Base-by-base conservation (phyloP, 2,113 vertebrate genomes). In the Pluvianellus socialis region DNA sequence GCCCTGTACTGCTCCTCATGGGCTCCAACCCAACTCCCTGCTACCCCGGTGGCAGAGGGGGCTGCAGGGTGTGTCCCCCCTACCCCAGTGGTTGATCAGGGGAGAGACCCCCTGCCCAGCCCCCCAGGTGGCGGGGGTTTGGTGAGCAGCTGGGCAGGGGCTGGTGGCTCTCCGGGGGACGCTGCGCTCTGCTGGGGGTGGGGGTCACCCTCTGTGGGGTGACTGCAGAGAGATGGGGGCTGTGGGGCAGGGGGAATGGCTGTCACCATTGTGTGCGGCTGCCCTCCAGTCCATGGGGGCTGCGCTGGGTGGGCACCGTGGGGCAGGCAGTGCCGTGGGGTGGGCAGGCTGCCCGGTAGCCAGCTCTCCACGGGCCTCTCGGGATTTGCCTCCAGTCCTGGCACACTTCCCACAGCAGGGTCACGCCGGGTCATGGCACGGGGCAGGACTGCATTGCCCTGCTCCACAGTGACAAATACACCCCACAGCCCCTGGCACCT, bases 251-350 rank as follows among this genome's bases (percentile, higher is more conserved):
- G 15, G 47, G 18, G 74, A 16, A 19, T 9, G 33, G 13, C 59
- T 84, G 32, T 33, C 16, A 13, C 24, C 12, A 5, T 14, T 55
- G 28, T 77, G 30, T 59, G n/a, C 35, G n/a, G 24, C 68, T 87
- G 49, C n/a, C 6, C 8, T 12, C 3, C 0, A 2, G 50, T 47
- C 44, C 0, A 0, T 63, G 58, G 32, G 50, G 19, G n/a, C 72
- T 67, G 45, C 3, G 4, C 38, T 50, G 49, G 47, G 47, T 2
- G 2, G 38, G 70, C 8, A 24, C 53, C 1, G 3, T 42, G 59
- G 73, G 68, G 59, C 44, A 67, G 91, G 63, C 53, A 40, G 56
- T 4, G 8, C 45, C 3, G 6, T 56, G 59, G 81, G 68, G 47
- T 10, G 0, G 86, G 83, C 92, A 84, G 77, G 59, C 85, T 94